These are phyloP conservation scores for Illadopsis cleaveri DNA, from an alignment of 2,113 vertebrate genomes.

Conservation along the genomic window DNA sequence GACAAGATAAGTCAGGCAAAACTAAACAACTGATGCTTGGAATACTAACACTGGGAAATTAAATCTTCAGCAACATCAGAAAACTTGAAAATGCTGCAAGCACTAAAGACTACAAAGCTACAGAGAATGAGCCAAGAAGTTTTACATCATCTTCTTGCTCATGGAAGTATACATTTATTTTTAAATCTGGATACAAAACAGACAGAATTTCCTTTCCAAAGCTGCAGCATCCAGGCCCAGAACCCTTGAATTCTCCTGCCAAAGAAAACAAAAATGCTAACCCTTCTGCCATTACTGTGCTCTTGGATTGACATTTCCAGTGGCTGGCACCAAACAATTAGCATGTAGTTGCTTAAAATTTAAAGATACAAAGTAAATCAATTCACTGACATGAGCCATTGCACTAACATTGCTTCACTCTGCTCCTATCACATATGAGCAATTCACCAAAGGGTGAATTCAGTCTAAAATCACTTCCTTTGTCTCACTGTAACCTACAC, in stretches of 20 bases:
- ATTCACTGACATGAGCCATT: neutral
- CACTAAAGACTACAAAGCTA: neutral
- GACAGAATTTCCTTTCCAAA: neutral
- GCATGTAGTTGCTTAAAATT: neutral
- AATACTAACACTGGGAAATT: neutral
- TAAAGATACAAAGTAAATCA: neutral
- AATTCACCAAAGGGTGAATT: neutral
- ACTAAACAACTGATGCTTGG: neutral
- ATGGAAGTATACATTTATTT: neutral
- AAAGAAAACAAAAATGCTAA: neutral
- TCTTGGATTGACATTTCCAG: neutral
- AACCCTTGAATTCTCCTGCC: neutral
- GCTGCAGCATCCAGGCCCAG: neutral
- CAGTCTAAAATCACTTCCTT: neutral
- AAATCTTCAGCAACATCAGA: neutral
- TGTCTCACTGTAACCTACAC: neutral
- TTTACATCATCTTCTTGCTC: neutral
- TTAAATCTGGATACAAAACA: neutral
- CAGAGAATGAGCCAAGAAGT: neutral
- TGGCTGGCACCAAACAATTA: neutral
- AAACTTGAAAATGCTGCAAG: neutral
- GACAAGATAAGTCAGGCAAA: conserved; percentile 7
- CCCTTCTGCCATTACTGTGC: neutral
- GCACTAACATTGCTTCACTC: neutral
- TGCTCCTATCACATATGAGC: fast-evolving